Conservation (phyloP, 2,888 invertebrate genomes). For the Drosophila koepferae region DNA sequence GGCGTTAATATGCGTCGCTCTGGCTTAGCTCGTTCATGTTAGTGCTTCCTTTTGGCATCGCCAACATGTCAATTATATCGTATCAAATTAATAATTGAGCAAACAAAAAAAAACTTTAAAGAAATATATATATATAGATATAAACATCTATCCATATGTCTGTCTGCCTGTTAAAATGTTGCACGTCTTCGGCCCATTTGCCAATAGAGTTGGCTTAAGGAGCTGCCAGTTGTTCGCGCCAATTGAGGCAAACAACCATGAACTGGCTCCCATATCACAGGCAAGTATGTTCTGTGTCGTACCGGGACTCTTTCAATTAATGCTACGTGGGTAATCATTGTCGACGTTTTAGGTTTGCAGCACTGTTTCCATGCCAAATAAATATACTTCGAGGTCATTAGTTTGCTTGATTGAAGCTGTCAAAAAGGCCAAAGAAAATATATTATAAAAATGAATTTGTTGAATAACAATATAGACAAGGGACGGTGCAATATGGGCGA, state of each 20-base stretch:
- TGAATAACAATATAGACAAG: too few species aligned
- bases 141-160: background rate
- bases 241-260: constrained; percentile 69
- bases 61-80: constrained; percentile 83
- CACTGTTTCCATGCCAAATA: background rate
- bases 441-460: too few species aligned
- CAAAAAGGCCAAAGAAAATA: background rate
- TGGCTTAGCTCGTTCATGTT: constrained; percentile 70
- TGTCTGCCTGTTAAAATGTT: constrained; percentile 21
- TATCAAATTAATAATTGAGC: constrained; percentile 81
- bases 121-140: constrained; percentile 10
- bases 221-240: constrained; percentile 60
- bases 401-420: background rate
- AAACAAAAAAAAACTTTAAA: constrained; percentile 4
- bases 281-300: background rate
- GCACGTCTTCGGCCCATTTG: constrained; percentile 65
- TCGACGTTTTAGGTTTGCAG: background rate
- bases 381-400: background rate
- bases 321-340: background rate
- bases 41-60: constrained; percentile 76
- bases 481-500: too few species aligned
- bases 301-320: constrained; percentile 1
- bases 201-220: constrained; percentile 68
- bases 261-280: constrained; percentile 60
- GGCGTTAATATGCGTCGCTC: constrained; percentile 77